Percentiles rank a stretch among this genome's conserved stretches.
Evolutionary conservation across 2,888 invertebrate species (phyloP).

Genomic region (Seira sanloemensis): DNA sequence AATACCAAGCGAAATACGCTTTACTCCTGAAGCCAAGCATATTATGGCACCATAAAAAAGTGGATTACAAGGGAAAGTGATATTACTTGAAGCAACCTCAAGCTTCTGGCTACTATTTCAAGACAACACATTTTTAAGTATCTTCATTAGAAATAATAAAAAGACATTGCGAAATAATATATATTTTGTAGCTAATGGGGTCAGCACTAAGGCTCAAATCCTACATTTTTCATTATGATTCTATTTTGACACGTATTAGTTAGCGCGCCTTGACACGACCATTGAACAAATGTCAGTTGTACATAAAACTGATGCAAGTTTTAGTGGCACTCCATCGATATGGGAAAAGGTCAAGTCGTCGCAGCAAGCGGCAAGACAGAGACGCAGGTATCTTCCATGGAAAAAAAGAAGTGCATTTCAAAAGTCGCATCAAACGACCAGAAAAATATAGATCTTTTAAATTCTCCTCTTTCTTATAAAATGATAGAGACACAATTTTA

Average conservation of each 20-base stretch:
- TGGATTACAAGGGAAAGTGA: background rate
- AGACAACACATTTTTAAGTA: background rate
- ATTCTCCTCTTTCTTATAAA: background rate
- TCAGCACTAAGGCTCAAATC: background rate
- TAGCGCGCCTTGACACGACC: background rate
- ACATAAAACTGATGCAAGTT: background rate
- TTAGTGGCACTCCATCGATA: background rate
- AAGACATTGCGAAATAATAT: background rate
- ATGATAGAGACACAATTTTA: constrained; percentile 21
- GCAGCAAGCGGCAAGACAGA: background rate
- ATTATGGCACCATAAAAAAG: background rate
- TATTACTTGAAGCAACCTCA: background rate
- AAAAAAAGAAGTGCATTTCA: background rate
- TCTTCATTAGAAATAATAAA: background rate
- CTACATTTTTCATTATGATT: background rate
- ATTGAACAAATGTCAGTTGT: background rate
- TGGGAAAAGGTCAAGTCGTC: background rate
- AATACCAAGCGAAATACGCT: background rate
- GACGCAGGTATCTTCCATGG: no score
- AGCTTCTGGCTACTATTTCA: background rate
- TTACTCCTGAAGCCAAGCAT: background rate
- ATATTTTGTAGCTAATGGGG: background rate
- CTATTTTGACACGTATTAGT: background rate
- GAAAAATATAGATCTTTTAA: background rate
- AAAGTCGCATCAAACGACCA: background rate